These are phyloP conservation scores for Neotoxoptera formosana DNA, from an alignment of 1,140 invertebrate species.

Conservation along the genomic window DNA sequence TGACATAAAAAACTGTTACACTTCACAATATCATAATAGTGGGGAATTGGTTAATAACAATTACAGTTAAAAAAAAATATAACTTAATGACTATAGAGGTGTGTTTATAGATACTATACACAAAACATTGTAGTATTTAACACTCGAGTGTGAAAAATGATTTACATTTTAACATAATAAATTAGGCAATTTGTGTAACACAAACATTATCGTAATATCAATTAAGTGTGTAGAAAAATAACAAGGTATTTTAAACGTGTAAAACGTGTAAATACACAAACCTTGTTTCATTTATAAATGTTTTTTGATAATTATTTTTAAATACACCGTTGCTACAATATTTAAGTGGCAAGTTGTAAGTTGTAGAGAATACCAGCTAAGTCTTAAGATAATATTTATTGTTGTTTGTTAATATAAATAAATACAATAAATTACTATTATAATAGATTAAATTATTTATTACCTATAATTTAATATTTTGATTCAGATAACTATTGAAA, in stretches of 20 bases:
- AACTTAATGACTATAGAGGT: neutral
- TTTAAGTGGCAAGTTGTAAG: neutral
- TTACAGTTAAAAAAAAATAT: neutral
- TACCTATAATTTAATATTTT: neutral
- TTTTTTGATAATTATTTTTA: neutral
- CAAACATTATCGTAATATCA: neutral
- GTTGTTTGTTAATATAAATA: neutral
- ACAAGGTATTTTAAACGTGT: neutral
- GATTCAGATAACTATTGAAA: neutral
- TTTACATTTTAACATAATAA: slow-evolving; percentile 8
- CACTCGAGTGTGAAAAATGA: neutral
- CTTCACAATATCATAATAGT: neutral
- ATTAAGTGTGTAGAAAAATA: neutral
- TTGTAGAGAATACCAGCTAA: neutral
- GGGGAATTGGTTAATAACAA: slow-evolving; percentile 21
- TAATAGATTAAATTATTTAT: neutral
- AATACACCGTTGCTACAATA: neutral
- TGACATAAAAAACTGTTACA: neutral
- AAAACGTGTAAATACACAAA: neutral
- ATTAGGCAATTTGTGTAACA: neutral
- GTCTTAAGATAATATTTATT: neutral
- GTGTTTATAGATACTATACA: neutral
- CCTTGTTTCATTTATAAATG: neutral
- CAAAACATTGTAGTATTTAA: neutral
- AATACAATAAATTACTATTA: neutral